Conservation (phyloP, 2,888 invertebrate genomes). For the Colostygia pectinataria region DNA sequence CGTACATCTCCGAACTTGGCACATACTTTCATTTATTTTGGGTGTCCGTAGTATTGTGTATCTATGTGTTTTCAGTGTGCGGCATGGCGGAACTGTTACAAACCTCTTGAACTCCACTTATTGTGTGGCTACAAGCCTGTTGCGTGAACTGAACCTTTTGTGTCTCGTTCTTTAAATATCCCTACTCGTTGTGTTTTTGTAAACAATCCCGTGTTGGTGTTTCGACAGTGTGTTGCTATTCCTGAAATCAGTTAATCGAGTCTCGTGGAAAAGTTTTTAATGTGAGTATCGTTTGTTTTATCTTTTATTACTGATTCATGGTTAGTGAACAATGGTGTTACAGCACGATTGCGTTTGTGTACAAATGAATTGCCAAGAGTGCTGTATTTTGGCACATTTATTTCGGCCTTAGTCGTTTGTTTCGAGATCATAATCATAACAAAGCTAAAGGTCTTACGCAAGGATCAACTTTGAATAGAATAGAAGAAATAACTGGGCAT, state of each 20-base stretch:
- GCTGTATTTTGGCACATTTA: conserved; percentile 13
- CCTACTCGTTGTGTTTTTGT: conserved; percentile 32
- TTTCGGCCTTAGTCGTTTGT: conserved; percentile 16
- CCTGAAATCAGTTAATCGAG: conserved; percentile 14
- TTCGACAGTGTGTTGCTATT: conserved; percentile 26
- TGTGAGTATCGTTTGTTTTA: conserved; percentile 16
- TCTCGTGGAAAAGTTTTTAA: conserved; percentile 13
- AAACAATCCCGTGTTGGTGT: conserved; percentile 34
- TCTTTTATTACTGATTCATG: conserved; percentile 9
- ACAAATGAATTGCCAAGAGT: conserved; percentile 13
- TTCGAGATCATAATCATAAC: conserved; percentile 10
- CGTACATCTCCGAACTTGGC: conserved; percentile 56
- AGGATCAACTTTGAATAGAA: conserved; percentile 12
- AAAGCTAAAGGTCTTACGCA: conserved; percentile 13
- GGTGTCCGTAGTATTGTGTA: conserved; percentile 28
- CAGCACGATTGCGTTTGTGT: conserved; percentile 12
- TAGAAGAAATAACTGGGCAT: conserved; percentile 10
- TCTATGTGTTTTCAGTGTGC: conserved; percentile 21
- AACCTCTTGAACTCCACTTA: neutral
- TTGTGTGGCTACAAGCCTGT: conserved; percentile 7
- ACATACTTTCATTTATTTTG: conserved; percentile 48
- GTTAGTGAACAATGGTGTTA: conserved; percentile 10
- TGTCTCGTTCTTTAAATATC: conserved; percentile 25
- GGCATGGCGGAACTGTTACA: conserved; percentile 22
- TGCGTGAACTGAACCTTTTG: conserved; percentile 13